Evolutionary conservation across 1,140 invertebrate species (phyloP), one percentile per base, ranked within the genome.

Genomic region (Andrena cerasifolii): DNA sequence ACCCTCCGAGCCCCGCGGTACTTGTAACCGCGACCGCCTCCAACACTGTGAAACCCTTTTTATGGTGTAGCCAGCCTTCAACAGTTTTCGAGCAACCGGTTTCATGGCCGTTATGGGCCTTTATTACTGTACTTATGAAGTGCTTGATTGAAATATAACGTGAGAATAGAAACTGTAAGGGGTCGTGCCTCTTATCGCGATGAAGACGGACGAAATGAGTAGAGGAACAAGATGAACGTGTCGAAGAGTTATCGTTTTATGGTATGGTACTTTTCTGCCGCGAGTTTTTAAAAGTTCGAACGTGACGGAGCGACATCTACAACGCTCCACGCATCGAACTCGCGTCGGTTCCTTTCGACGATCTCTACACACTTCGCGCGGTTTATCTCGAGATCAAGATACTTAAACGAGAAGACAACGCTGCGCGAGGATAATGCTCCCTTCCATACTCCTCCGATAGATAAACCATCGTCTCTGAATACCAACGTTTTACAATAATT

Each of bases 311-410:
- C 21, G 54, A 72, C 62, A 74, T 43, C 24, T 51, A 54, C 33
- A 54, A 43, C 33, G 62, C 51, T n/a, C n/a, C n/a, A n/a, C n/a
- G n/a, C n/a, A n/a, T n/a, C n/a, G n/a, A n/a, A 31, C 66, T 45
- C 36, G 53, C 45, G 36, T 56, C 36, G 7, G 24, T 31, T 43
- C 61, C 3, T 8, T 58, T 16, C 26, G 58, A 24, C 51, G 40
- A 26, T 31, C 24, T 3, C 61, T 24, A 24, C 28, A n/a, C 43
- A n/a, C 16, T 24, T 36, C 45, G 31, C 33, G 33, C 28, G 33
- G 51, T 67, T 43, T 58, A 67, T 66, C 71, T 47, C 28, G 8
- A 26, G 45, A 82, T 81, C 79, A 36, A 75, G 67, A 71, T 59
- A 58, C 61, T n/a, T n/a, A n/a, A n/a, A n/a, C n/a, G n/a, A n/a